phyloP scores from a whole-genome alignment of 2,113 vertebrate genomes.

The Peromyscus californicus region DNA sequence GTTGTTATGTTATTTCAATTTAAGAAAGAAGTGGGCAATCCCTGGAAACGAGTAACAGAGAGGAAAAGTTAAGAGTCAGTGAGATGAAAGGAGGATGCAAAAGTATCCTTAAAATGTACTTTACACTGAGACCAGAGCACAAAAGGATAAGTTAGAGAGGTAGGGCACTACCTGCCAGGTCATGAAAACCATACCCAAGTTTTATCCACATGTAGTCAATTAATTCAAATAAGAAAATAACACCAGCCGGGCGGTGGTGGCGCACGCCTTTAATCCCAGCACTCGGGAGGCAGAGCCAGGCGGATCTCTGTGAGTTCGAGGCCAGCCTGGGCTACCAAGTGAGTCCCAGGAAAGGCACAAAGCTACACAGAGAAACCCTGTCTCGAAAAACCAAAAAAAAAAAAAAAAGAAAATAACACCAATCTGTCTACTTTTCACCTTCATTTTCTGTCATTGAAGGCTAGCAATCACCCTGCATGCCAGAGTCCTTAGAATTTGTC shows the following conservation, averaged over 20 bases:
- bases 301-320: no score
- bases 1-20: background rate
- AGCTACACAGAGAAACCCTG: no score
- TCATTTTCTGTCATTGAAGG: background rate
- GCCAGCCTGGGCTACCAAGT: no score
- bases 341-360: no score
- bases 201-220: background rate
- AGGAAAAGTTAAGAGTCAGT: background rate
- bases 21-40: background rate
- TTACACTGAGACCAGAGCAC: background rate
- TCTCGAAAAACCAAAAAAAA: no score
- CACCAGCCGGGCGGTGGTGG: no score
- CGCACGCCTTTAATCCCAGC: no score
- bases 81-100: background rate
- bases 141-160: background rate
- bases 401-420: background rate
- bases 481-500: background rate
- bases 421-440: background rate
- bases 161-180: background rate
- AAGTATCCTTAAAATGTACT: background rate
- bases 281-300: no score
- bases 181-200: background rate
- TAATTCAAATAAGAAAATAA: background rate
- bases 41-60: background rate
- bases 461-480: fast-evolving